Evolutionary conservation across 2,113 vertebrate genomes (phyloP).

Genomic region (Chaetura pelagica): DNA sequence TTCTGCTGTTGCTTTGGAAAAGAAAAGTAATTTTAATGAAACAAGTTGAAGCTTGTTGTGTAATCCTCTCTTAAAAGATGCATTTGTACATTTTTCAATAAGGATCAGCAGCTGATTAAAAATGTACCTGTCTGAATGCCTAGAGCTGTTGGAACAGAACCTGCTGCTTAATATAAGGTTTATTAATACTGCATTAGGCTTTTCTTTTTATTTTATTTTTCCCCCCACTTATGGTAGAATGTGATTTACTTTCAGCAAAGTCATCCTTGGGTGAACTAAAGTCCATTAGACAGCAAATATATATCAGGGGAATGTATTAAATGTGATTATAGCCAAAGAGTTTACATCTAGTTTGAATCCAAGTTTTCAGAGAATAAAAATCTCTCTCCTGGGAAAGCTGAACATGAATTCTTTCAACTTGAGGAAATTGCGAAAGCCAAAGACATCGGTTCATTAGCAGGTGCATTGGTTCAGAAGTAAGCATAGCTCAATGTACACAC

Average conservation of each 20-base stretch:
- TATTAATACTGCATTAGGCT: conserved; percentile 3
- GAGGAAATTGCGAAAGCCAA: not conserved
- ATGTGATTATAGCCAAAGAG: not conserved
- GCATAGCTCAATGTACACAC: accelerated
- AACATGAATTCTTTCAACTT: not conserved
- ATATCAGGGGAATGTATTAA: not conserved
- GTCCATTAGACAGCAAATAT: not conserved
- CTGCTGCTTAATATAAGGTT: conserved; percentile 10
- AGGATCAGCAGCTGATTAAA: conserved; percentile 47
- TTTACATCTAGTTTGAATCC: not conserved
- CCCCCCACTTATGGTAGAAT: accelerated
- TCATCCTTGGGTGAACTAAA: not conserved
- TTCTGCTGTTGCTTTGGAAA: conserved; percentile 29
- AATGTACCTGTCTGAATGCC: conserved; percentile 37
- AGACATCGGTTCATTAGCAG: not conserved
- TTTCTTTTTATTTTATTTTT: not conserved
- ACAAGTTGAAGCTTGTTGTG: conserved; percentile 61
- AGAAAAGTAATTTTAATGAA: conserved; percentile 63
- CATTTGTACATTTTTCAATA: conserved; percentile 51
- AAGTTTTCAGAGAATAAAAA: not conserved
- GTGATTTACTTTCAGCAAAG: not conserved
- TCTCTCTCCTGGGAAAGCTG: not conserved
- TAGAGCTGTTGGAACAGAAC: conserved; percentile 42
- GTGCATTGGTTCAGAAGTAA: not conserved
- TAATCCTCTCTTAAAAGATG: conserved; percentile 63